phyloP scores from a whole-genome alignment of 2,113 vertebrate genomes.

The Rhinopithecus roxellana region DNA sequence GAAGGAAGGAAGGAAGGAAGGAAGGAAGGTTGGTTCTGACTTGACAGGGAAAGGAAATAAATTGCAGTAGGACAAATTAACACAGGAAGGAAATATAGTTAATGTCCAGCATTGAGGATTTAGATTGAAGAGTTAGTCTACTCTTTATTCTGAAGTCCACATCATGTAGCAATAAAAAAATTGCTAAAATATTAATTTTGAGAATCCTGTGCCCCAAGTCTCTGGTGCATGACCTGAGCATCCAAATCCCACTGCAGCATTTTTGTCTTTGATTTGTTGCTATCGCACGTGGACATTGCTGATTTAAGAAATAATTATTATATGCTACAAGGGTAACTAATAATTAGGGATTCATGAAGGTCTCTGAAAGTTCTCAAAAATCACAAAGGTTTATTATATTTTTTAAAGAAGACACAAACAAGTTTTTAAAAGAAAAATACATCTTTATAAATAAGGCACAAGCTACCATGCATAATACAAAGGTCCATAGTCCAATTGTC shows the following conservation, averaged over 20 bases:
- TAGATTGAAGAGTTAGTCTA: background rate
- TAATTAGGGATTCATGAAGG: background rate
- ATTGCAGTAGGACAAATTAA: background rate
- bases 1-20: background rate
- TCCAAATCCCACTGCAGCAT: background rate
- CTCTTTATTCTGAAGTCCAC: background rate
- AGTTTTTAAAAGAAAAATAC: background rate
- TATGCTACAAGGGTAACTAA: background rate
- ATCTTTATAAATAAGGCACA: background rate
- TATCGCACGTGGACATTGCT: background rate
- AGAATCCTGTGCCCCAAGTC: background rate
- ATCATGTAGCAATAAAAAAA: background rate
- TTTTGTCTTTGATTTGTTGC: background rate
- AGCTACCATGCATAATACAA: background rate
- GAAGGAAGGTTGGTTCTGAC: background rate
- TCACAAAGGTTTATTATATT: background rate
- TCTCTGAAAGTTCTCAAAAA: slow-evolving; percentile 13
- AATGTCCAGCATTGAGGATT: background rate
- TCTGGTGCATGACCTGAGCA: background rate
- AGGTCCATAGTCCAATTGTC: background rate
- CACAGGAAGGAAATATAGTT: background rate
- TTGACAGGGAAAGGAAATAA: background rate
- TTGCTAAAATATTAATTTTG: slow-evolving; percentile 30
- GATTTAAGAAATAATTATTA: background rate
- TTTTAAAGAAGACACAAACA: background rate